phyloP scores from a whole-genome alignment of 2,888 invertebrate species.

The Baronia brevicornis region DNA sequence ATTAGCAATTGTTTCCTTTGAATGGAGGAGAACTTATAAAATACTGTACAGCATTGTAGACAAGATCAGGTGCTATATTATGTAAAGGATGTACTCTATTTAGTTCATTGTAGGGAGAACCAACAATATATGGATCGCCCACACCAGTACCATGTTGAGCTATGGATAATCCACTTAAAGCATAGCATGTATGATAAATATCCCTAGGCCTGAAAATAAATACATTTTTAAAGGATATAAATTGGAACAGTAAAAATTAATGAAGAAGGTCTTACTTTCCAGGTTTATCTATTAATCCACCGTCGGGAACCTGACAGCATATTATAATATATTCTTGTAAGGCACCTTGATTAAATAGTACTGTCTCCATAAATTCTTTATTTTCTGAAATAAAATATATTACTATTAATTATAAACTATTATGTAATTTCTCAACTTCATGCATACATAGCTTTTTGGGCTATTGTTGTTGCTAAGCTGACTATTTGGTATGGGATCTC shows the following conservation, averaged over 20 bases:
- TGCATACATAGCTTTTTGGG: no score
- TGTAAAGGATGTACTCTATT: slow-evolving; percentile 87
- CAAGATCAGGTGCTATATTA: slow-evolving; percentile 83
- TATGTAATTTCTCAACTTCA: not conserved
- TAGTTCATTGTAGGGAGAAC: slow-evolving; percentile 81
- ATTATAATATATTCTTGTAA: slow-evolving; percentile 96
- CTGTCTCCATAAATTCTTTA: slow-evolving; percentile 71
- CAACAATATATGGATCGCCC: slow-evolving; percentile 75
- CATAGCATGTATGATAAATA: slow-evolving; percentile 98
- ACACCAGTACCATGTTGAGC: slow-evolving; percentile 84
- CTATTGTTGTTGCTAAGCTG: no score
- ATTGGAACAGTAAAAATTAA: slow-evolving; percentile 14
- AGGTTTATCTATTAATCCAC: slow-evolving; percentile 97
- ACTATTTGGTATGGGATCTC: no score
- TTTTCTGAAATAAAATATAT: slow-evolving; percentile 44
- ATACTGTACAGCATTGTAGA: slow-evolving; percentile 67
- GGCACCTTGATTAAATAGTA: slow-evolving; percentile 87
- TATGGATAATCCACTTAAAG: slow-evolving; percentile 94
- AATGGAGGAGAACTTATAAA: slow-evolving; percentile 65
- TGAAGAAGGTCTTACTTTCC: slow-evolving; percentile 81
- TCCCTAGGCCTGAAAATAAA: slow-evolving; percentile 86
- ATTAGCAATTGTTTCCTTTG: slow-evolving; percentile 58
- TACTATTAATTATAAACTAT: not conserved
- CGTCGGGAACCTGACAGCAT: slow-evolving; percentile 91
- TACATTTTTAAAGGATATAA: slow-evolving; percentile 30